Base-by-base conservation (phyloP, 2,797 vertebrate species). In the Denticeps clupeoides region DNA sequence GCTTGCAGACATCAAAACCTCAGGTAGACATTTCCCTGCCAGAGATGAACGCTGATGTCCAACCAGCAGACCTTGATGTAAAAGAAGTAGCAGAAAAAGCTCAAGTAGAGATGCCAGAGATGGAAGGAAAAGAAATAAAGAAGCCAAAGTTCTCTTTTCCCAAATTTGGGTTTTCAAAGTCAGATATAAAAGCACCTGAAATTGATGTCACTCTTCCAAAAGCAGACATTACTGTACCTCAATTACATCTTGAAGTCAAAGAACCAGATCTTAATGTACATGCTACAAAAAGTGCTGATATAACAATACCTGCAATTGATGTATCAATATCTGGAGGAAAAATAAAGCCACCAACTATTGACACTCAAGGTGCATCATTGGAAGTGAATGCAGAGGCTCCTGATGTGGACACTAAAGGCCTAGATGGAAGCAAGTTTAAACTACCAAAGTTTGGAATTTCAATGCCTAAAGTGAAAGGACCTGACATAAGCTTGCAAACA, bases 281-380 rank as follows among this genome's bases (percentile, higher is more conserved):
- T 60, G 23, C 46, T n/a, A 32, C 51, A 27, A 33, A 26, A 7
- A n/a, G 16, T 8, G 56, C 48, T 9, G 33, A 56, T 23, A 1
- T 24, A 27, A 22, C 49, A 50, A 28, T n/a, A n/a, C n/a, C n/a
- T n/a, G n/a, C n/a, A n/a, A 47, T 58, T 45, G 45, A 56, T 11
- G 8, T 49, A 29, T 75, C 66, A n/a, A 70, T 59, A 58, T 66
- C 71, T 61, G 64, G 56, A 41, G n/a, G n/a, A n/a, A n/a, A n/a
- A n/a, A n/a, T n/a, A n/a, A n/a, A n/a, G n/a, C n/a, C n/a, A n/a
- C n/a, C n/a, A n/a, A n/a, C n/a, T n/a, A n/a, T n/a, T n/a, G n/a
- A n/a, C n/a, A n/a, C n/a, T n/a, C n/a, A n/a, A n/a, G n/a, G n/a
- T n/a, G n/a, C n/a, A n/a, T n/a, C n/a, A n/a, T n/a, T n/a, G 1